Evolutionary conservation across 2,797 vertebrate species (phyloP).

Genomic region (Xyrichtys novacula): DNA sequence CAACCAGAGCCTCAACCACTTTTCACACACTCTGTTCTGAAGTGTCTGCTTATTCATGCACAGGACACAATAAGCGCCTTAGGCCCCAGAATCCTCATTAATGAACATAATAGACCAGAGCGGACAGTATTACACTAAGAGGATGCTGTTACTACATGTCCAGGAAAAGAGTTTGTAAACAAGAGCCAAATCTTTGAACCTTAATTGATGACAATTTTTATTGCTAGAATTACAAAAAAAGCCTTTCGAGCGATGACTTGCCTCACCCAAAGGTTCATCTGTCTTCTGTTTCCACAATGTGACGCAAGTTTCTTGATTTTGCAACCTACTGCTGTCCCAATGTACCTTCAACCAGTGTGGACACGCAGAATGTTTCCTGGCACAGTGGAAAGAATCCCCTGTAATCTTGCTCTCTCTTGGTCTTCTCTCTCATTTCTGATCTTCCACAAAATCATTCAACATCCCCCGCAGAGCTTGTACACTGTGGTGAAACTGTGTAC

Average conservation of each 20-base stretch:
- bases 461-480: slow-evolving; percentile 48
- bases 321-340: background rate
- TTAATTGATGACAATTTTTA: background rate
- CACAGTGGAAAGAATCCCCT: background rate
- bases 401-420: background rate
- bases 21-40: background rate
- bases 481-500: slow-evolving; percentile 51
- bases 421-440: background rate
- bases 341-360: slow-evolving; percentile 2
- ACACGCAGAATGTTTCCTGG: slow-evolving; percentile 10
- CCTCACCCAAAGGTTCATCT: slow-evolving; percentile 38
- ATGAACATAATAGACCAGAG: background rate
- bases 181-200: background rate
- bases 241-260: slow-evolving; percentile 1
- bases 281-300: background rate
- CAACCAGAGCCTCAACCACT: slow-evolving; percentile 12
- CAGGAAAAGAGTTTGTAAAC: background rate
- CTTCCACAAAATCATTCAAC: background rate
- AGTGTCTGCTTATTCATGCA: background rate
- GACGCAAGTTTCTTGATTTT: slow-evolving; percentile 9
- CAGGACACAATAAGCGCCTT: background rate
- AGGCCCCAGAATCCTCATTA: background rate
- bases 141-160: background rate
- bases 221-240: background rate
- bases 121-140: background rate